These are phyloP conservation scores for Mythimna impura DNA, from an alignment of 2,888 invertebrate genomes.

Conservation along the genomic window DNA sequence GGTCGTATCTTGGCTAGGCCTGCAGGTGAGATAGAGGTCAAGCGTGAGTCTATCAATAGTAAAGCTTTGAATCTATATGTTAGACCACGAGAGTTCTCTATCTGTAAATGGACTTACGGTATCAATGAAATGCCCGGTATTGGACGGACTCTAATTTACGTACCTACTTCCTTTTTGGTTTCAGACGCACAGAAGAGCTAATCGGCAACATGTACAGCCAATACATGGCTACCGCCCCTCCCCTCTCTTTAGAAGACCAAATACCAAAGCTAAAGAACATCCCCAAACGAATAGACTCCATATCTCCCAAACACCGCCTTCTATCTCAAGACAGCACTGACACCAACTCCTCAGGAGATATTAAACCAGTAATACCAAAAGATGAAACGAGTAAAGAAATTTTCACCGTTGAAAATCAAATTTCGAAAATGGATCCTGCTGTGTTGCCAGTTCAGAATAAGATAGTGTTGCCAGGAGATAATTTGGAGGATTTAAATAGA, in stretches of 20 bases:
- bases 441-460: constrained; percentile 70
- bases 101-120: too few species aligned
- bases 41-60: too few species aligned
- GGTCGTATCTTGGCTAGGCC: too few species aligned
- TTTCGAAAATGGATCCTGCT: constrained; percentile 76
- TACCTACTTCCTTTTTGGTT: constrained; percentile 51
- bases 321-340: constrained; percentile 83
- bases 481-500: constrained; percentile 63
- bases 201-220: constrained; percentile 90
- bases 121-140: too few species aligned
- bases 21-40: too few species aligned
- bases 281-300: constrained; percentile 74
- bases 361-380: constrained; percentile 77
- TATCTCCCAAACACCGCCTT: constrained; percentile 74
- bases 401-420: constrained; percentile 83
- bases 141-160: too few species aligned
- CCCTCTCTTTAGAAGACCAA: constrained; percentile 78
- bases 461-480: constrained; percentile 51
- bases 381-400: constrained; percentile 72
- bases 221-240: constrained; percentile 87
- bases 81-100: too few species aligned
- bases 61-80: too few species aligned
- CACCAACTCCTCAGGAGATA: constrained; percentile 84
- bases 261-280: constrained; percentile 78
- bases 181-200: constrained; percentile 91